Evolutionary conservation across 2,888 invertebrate species (phyloP), one percentile per base, ranked within the genome.

Genomic region (Mythimna loreyi): DNA sequence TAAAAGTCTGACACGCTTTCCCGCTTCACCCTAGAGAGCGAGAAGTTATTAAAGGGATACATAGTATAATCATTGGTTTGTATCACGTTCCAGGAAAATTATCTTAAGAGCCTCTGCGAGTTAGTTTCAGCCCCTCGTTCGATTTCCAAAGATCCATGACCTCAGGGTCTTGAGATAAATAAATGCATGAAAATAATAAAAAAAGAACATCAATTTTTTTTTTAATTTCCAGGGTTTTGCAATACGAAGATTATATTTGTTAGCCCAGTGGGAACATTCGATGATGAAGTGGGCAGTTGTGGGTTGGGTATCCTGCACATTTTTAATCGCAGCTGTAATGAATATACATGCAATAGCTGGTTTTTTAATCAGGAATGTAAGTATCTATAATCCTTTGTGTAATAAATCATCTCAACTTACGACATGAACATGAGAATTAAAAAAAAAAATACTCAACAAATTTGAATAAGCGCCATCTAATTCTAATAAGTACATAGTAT

Each of bases 361-460:
- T 43, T 92, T 86, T 75, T 80, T 93, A 59, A 69, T 91, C 50
- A 74, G 65, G 63, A 93, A 92, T 83, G 93, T 93, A 70, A 92
- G 93, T 90, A 57, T 13, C 9, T 43, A 21, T 40, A 2, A 4
- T 47, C 47, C 33, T 23, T 33, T 28, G 19, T 3, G 25, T 28
- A 19, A 19, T 19, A 19, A 19, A 28, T 25, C 7, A 19, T 28
- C 9, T 5, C 1, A 52, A 28, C 19, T 52, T 8, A 7, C n/a
- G n/a, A n/a, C n/a, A n/a, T 16, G 16, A 6, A 25, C 4, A 13
- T 23, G 19, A 43, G 7, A 33, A 33, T 33, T 9, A 33, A 6
- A 36, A 11, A 36, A 4, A 50, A 19, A 8, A 7, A 16, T 16
- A 2, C 3, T 50, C 13, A 13, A 49, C 21, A n/a, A 9, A 9